Conservation (phyloP, 1,140 invertebrate species). For the Subanguina moxae region DNA sequence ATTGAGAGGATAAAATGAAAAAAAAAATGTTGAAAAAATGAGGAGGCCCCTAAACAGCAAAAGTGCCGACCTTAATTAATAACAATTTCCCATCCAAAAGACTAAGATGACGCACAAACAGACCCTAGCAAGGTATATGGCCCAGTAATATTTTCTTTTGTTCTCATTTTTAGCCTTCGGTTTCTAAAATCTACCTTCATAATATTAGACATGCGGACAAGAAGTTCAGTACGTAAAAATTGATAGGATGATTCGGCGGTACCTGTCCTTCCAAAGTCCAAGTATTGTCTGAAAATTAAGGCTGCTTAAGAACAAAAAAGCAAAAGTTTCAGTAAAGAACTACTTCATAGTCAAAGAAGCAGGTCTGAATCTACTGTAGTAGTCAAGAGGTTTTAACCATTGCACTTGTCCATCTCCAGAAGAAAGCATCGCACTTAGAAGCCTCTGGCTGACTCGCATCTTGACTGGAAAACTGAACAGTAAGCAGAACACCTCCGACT, state of each 20-base stretch:
- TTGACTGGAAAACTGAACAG: neutral
- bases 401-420: constrained; percentile 52
- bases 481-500: neutral
- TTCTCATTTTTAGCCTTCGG: too few species aligned
- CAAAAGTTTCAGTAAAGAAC: too few species aligned
- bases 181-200: constrained; percentile 50
- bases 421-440: neutral
- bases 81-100: neutral
- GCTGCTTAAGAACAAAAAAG: too few species aligned
- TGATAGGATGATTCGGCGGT: constrained; percentile 51
- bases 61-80: too few species aligned
- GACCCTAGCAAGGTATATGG: constrained; percentile 17
- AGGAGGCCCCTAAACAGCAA: too few species aligned
- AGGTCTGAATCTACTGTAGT: constrained; percentile 61
- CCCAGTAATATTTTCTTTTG: too few species aligned
- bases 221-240: constrained; percentile 53
- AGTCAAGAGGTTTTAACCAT: neutral
- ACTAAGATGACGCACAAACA: too few species aligned
- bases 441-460: constrained; percentile 3
- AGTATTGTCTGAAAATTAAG: constrained; percentile 25
- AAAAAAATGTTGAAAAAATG: too few species aligned
- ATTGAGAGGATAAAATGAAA: too few species aligned
- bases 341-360: constrained; percentile 61
- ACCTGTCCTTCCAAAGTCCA: constrained; percentile 61
- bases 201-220: constrained; percentile 56